Base-by-base conservation (phyloP, 2,113 vertebrate species). In the Chinchilla lanigera region DNA sequence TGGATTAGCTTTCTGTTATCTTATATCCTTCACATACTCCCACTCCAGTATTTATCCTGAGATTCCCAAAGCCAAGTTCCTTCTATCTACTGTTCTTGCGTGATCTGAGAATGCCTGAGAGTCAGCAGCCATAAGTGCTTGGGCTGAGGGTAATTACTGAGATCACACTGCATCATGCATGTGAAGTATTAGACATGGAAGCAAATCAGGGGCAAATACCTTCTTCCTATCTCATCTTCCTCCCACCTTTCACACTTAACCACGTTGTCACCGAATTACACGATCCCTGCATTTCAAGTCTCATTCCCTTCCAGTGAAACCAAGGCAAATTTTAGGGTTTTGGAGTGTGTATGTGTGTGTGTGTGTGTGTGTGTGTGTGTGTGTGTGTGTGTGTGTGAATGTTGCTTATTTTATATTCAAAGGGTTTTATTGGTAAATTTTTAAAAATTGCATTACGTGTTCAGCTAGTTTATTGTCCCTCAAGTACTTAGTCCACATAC, bases 381-480 rank as follows among this genome's bases (percentile, higher is more conserved):
- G 24, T 61, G 28, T 65, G 63, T 65, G 30, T 65, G 17, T 77
- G 24, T 80, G 20, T 41, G 3, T 83, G n/a, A 56, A 0, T 69
- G 35, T 38, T 69, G 58, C 38, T 80, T 69, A 24, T 84, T 47
- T 71, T 80, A 24, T 87, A 84, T 89, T 95, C 50, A 50, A 83
- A 94, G 47, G 35, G 9, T 94, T 93, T 90, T 58, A 30, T 50
- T 38, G 41, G 86, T 93, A 83, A 24, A 69, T 73, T 85, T 60
- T 73, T 85, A 47, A 47, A 77, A 77, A 19, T 26, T 26, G 50
- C 58, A 73, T 87, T 81, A 75, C 6, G n/a, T 92, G 0, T 85
- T 89, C 54, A 87, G 56, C 50, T 6, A 90, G 44, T 67, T 30
- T n/a, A 41, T 24, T 83, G 3, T 87, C 92, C 10, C 56, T 85